Evolutionary conservation across 1,140 invertebrate genomes (phyloP).

Genomic region (Arctopsyche grandis): DNA sequence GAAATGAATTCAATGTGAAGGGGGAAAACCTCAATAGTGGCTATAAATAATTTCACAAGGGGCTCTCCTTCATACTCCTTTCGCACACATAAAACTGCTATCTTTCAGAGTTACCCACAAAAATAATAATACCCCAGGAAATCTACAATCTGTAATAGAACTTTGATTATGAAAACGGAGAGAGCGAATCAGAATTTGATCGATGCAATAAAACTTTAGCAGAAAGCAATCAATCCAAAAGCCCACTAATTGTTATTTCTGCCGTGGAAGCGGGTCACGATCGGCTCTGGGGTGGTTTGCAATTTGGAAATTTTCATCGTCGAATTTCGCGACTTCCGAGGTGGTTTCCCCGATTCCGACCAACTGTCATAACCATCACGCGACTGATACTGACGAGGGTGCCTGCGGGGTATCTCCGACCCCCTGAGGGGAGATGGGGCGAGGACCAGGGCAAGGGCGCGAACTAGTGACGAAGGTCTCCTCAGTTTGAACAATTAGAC

Average conservation of each 20-base stretch:
- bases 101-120: too few species aligned
- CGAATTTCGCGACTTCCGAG: background rate
- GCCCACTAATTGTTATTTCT: background rate
- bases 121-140: too few species aligned
- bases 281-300: background rate
- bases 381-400: slow-evolving; percentile 15
- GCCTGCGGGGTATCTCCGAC: background rate
- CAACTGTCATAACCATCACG: slow-evolving; percentile 13
- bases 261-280: background rate
- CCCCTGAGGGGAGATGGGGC: background rate
- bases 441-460: background rate
- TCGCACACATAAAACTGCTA: too few species aligned
- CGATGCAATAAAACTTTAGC: background rate
- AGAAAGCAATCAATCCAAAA: background rate
- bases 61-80: too few species aligned
- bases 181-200: slow-evolving; percentile 1
- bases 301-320: background rate
- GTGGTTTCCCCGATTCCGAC: background rate
- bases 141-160: too few species aligned
- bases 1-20: too few species aligned
- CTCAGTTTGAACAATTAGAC: background rate
- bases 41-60: too few species aligned
- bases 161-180: background rate
- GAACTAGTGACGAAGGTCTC: slow-evolving; percentile 4
- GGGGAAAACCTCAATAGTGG: too few species aligned